Percentiles rank a stretch among this genome's conserved stretches.
phyloP scores from a whole-genome alignment of 2,888 invertebrate species.

The Julus scandinavius region DNA sequence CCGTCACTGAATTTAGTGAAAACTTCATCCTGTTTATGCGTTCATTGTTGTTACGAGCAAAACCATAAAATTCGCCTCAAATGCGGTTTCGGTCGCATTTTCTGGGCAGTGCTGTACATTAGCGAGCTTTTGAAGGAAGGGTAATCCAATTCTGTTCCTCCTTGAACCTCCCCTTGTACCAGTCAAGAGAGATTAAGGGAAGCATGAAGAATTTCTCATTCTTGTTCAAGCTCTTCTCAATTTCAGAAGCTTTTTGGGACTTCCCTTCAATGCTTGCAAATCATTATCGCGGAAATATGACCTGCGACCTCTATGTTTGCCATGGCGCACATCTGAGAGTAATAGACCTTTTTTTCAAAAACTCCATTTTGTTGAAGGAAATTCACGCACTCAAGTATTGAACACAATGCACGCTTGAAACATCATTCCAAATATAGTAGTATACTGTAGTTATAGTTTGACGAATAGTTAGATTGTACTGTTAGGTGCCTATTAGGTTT shows the following conservation, averaged over 20 bases:
- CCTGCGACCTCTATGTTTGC: not conserved
- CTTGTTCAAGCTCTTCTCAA: slow-evolving; percentile 25
- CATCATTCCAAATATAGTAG: no score
- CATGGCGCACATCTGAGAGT: not conserved
- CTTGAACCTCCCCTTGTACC: slow-evolving; percentile 11
- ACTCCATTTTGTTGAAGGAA: not conserved
- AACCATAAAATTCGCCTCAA: not conserved
- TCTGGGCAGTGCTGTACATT: not conserved
- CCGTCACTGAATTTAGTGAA: not conserved
- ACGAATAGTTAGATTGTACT: no score
- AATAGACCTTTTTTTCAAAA: not conserved
- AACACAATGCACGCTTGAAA: no score
- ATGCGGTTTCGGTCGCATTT: not conserved
- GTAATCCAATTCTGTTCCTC: slow-evolving; percentile 17
- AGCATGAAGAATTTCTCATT: slow-evolving; percentile 33
- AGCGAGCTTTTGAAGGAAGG: not conserved
- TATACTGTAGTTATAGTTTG: no score
- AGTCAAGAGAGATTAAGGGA: slow-evolving; percentile 25
- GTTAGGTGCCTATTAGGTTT: no score
- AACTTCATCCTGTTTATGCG: not conserved
- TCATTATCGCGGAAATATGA: no score
- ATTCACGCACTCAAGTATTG: no score
- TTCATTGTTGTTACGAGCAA: not conserved
- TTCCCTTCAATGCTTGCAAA: not conserved
- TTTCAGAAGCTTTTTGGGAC: not conserved